Percentiles rank a stretch among this genome's conserved stretches.
phyloP scores from a whole-genome alignment of 2,888 invertebrate species.

The Chalcis sispes region DNA sequence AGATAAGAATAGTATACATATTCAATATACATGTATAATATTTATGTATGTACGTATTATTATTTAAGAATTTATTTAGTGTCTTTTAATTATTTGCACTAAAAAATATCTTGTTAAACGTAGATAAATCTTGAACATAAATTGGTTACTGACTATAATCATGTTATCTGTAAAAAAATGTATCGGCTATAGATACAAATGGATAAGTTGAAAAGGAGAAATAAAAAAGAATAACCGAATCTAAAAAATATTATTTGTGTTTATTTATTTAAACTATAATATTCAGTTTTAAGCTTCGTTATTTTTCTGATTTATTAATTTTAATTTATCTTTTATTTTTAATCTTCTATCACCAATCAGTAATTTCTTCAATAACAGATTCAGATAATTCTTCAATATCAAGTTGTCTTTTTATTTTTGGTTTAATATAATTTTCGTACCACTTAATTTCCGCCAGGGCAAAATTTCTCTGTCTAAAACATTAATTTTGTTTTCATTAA shows the following conservation, averaged over 20 bases:
- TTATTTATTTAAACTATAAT: constrained; percentile 37
- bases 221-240: constrained; percentile 49
- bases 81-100: constrained; percentile 60
- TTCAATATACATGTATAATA: constrained; percentile 70
- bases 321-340: constrained; percentile 10
- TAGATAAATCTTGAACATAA: constrained; percentile 45
- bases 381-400: constrained; percentile 56
- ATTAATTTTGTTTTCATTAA: neutral
- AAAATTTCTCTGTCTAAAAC: constrained; percentile 67
- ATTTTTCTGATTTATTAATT: neutral
- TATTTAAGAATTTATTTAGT: constrained; percentile 62
- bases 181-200: constrained; percentile 47
- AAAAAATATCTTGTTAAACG: constrained; percentile 55
- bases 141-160: constrained; percentile 56
- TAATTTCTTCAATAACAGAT: constrained; percentile 60
- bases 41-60: constrained; percentile 70
- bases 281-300: constrained; percentile 23
- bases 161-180: constrained; percentile 56
- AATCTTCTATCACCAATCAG: constrained; percentile 54
- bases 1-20: constrained; percentile 63
- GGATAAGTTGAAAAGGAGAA: constrained; percentile 48
- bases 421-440: constrained; percentile 64
- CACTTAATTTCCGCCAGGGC: constrained; percentile 67
- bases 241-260: constrained; percentile 17
- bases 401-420: constrained; percentile 63